Percentiles rank a stretch among this genome's conserved stretches.
phyloP scores from a whole-genome alignment of 2,888 invertebrate species.

The Nomada flava region DNA sequence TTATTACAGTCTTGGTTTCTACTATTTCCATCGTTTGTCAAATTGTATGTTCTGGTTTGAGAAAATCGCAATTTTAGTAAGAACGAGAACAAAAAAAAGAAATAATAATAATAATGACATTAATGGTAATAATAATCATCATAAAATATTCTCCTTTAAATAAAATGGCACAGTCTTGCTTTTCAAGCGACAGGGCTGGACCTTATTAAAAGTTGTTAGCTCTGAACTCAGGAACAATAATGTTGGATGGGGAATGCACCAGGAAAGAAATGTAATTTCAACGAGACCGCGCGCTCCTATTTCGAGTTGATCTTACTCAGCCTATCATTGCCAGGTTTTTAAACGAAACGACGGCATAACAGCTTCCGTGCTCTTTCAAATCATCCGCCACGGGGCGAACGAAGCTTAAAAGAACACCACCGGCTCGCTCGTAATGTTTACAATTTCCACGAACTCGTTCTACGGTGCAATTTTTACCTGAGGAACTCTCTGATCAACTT shows the following conservation, averaged over 20 bases:
- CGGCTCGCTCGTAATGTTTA: not conserved
- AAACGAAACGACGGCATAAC: conserved; percentile 23
- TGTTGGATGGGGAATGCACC: not conserved
- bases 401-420: conserved; percentile 2
- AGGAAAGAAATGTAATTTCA: conserved; percentile 12
- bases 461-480: not conserved
- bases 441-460: conserved; percentile 4
- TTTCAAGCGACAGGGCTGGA: not conserved
- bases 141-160: not conserved
- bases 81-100: not conserved
- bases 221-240: not conserved
- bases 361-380: conserved; percentile 13
- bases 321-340: conserved; percentile 31
- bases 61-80: not conserved
- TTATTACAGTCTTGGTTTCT: not conserved
- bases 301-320: conserved; percentile 15
- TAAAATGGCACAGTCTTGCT: not conserved
- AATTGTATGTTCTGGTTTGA: not conserved
- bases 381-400: not conserved
- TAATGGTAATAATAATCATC: not conserved
- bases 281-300: not conserved
- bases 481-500: not conserved
- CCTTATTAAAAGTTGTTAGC: conserved; percentile 7
- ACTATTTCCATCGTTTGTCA: not conserved
- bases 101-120: not conserved